A percentile compares a stretch with the other conserved stretches of the same genome.
Conservation (phyloP, 2,888 invertebrate genomes). For the Sthenelais limicola region DNA sequence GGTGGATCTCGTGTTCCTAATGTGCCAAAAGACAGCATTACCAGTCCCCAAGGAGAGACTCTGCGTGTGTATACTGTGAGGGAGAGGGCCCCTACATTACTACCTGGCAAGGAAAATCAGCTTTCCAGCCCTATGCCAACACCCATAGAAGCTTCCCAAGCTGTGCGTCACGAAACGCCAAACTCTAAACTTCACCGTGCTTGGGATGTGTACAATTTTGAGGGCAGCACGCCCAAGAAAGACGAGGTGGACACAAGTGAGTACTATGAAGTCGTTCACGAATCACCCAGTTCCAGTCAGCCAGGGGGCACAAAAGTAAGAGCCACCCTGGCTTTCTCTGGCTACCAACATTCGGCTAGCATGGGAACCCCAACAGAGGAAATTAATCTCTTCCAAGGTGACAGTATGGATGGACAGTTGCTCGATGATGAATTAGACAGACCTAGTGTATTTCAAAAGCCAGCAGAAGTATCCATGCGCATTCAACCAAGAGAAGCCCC, state of each 20-base stretch:
- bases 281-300: conserved; percentile 39
- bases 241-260: conserved; percentile 46
- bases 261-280: conserved; percentile 36
- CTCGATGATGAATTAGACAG: conserved; percentile 28
- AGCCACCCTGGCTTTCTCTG: conserved; percentile 46
- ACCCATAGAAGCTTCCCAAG: conserved; percentile 6
- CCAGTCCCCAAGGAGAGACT: neutral
- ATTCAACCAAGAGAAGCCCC: neutral
- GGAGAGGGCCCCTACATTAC: conserved; percentile 37
- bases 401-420: conserved; percentile 41
- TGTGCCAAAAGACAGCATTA: conserved; percentile 17
- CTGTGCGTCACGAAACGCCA: conserved; percentile 33
- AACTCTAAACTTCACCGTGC: conserved; percentile 34
- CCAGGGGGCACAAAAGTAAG: conserved; percentile 39
- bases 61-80: conserved; percentile 44
- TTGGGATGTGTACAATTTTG: conserved; percentile 53
- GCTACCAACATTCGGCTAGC: conserved; percentile 45
- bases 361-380: conserved; percentile 41
- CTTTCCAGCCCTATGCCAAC: conserved; percentile 13
- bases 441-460: conserved; percentile 39
- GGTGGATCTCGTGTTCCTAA: neutral
- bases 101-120: conserved; percentile 43
- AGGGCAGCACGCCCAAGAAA: conserved; percentile 51
- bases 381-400: conserved; percentile 44
- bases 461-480: conserved; percentile 29